Conservation (phyloP, 2,888 invertebrate species). For the Chymomyza amoena region DNA sequence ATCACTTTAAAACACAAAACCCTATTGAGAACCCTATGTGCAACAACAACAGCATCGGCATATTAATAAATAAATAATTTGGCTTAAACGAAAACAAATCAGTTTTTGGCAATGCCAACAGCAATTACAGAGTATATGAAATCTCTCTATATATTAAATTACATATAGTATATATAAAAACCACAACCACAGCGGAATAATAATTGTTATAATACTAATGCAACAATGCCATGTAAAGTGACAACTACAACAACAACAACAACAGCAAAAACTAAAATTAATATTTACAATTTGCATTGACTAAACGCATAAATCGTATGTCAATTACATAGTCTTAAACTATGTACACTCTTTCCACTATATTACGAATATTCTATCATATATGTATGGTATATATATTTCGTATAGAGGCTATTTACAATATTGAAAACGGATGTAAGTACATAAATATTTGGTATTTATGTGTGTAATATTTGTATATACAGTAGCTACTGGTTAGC, state of each 20-base stretch:
- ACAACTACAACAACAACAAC: neutral
- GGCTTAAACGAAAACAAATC: conserved; percentile 9
- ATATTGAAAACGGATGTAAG: neutral
- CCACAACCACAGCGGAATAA: neutral
- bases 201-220: neutral
- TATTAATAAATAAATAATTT: conserved; percentile 14
- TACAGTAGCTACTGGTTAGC: no score
- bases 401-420: conserved; percentile 10
- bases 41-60: neutral
- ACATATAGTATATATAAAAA: neutral
- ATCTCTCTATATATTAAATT: no score
- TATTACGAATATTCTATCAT: conserved; percentile 37
- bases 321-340: conserved; percentile 58
- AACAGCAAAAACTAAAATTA: neutral
- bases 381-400: neutral
- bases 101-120: neutral
- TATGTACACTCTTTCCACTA: neutral
- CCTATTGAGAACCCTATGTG: no score
- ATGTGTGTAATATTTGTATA: no score
- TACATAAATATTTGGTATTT: no score
- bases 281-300: neutral
- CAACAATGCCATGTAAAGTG: neutral
- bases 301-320: conserved; percentile 57
- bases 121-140: no score
- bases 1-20: neutral